Percentiles rank a stretch among this genome's conserved stretches.
Conservation (phyloP, 2,888 invertebrate species). For the Psylliodes chrysocephalus region DNA sequence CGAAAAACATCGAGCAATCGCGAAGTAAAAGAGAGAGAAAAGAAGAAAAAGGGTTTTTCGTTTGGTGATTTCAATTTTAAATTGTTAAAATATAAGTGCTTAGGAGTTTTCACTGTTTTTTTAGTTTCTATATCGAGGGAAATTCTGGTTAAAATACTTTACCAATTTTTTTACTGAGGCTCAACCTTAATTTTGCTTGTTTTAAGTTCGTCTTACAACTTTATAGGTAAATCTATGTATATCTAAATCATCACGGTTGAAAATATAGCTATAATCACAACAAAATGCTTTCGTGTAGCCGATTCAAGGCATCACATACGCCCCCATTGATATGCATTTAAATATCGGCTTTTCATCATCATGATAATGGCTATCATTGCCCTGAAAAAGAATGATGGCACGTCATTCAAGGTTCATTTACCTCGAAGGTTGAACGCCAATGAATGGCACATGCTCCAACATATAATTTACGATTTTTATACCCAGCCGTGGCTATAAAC, state of each 20-base stretch:
- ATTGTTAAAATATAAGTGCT: too few relatives aligned
- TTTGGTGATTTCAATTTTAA: too few relatives aligned
- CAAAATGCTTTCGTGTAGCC: background rate
- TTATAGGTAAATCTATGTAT: too few relatives aligned
- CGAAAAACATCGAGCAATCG: too few relatives aligned
- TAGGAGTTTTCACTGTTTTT: too few relatives aligned
- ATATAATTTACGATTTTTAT: conserved; percentile 8
- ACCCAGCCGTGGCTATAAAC: background rate
- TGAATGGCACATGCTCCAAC: conserved; percentile 21
- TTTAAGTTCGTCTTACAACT: too few relatives aligned
- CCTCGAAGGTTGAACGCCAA: conserved; percentile 16
- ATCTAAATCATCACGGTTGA: background rate
- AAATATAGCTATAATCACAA: background rate
- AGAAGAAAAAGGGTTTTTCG: too few relatives aligned
- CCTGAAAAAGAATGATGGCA: conserved; percentile 13
- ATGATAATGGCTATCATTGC: conserved; percentile 7
- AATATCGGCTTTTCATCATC: conserved; percentile 5
- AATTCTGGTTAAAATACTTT: too few relatives aligned
- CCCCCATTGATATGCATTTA: conserved; percentile 12
- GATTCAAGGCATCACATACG: conserved; percentile 15
- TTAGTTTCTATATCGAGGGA: too few relatives aligned
- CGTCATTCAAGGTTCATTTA: conserved; percentile 27
- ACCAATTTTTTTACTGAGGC: too few relatives aligned
- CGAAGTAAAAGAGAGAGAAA: too few relatives aligned
- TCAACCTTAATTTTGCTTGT: too few relatives aligned